Base-by-base conservation (phyloP, 23 tunicate species). In the Trididemnum clinides region DNA sequence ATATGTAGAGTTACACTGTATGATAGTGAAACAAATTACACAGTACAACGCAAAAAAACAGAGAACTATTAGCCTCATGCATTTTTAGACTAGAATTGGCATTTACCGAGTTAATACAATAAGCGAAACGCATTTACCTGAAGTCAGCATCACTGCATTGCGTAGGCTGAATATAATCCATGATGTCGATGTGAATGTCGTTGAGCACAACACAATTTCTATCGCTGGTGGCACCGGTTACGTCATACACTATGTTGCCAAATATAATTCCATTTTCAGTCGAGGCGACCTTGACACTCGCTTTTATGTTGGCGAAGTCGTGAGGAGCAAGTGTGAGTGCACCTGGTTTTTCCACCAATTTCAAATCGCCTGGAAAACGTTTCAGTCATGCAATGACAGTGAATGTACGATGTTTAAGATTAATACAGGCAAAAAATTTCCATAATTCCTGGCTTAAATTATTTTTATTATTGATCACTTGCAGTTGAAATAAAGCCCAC, bases 101-200 rank as follows among this genome's bases (percentile, higher is more conserved):
- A 22, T 10, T 15, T 44, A 44, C 54, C 7, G 18, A 30, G 34
- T 10, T 7, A 10, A 15, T 44, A 44, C 54, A 44, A 44, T 15
- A 7, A 50, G 22, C 50, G 29, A 85, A 51, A 23, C 15, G 30
- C 35, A 64, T 64, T 12, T 28, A 95, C 99, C 99, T 88, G 85
- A 94, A 94, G 64, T 94, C 98, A 31, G 85, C 84, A 84, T 96
- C 99, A 29, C 90, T 36, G 90, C 99, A 96, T 1, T 62, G 19
- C 5, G 96, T 94, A 33, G 99, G 97, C 23, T 95, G 97, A 37
- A 96, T 96, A 38, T 96, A 96, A 63, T 96, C 99, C 99, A 96
- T 96, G 51, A 96, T 91, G 64, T 96, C 99, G 72, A 96, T 96
- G 66, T 96, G 96, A 28, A 96, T 96, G 71, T 96, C 99, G 51